phyloP scores from a whole-genome alignment of 2,113 vertebrate species.

The Oryzias javanicus region DNA sequence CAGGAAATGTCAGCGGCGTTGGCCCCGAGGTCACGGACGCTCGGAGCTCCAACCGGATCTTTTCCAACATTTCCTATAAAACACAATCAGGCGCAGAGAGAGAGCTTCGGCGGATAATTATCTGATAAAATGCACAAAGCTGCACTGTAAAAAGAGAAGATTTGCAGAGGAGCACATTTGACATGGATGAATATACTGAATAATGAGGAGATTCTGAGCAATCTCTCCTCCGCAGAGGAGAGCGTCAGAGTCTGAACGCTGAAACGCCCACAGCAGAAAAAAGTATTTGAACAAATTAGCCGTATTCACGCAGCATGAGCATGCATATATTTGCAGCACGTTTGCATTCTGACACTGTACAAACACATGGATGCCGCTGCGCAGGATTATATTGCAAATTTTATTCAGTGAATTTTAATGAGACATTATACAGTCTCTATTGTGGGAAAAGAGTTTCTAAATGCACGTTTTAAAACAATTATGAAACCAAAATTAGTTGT shows the following conservation, averaged over 20 bases:
- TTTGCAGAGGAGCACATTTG: conserved; percentile 19
- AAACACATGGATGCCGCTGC: neutral
- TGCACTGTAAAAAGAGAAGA: conserved; percentile 10
- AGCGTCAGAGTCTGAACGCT: conserved; percentile 1
- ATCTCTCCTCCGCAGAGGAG: conserved; percentile 15
- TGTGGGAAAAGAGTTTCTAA: conserved; percentile 10
- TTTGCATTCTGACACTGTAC: neutral
- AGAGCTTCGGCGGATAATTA: conserved; percentile 39
- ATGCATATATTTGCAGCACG: neutral
- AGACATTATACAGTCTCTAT: conserved; percentile 1
- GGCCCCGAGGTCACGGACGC: conserved; percentile 38
- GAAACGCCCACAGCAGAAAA: conserved; percentile 1
- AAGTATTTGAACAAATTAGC: conserved; percentile 7
- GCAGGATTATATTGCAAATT: conserved; percentile 5
- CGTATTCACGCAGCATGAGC: conserved; percentile 5
- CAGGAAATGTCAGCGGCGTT: conserved; percentile 52
- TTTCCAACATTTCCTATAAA: conserved; percentile 48
- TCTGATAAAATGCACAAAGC: conserved; percentile 26
- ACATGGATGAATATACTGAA: conserved; percentile 29
- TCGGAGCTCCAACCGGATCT: conserved; percentile 49
- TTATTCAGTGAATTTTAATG: conserved; percentile 15
- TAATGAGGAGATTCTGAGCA: conserved; percentile 26
- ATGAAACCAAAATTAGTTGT: conserved; percentile 17
- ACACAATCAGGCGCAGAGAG: conserved; percentile 30
- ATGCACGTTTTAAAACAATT: conserved; percentile 22